These are phyloP conservation scores for Hedya salicella DNA, from an alignment of 2,888 invertebrate species.

Conservation along the genomic window DNA sequence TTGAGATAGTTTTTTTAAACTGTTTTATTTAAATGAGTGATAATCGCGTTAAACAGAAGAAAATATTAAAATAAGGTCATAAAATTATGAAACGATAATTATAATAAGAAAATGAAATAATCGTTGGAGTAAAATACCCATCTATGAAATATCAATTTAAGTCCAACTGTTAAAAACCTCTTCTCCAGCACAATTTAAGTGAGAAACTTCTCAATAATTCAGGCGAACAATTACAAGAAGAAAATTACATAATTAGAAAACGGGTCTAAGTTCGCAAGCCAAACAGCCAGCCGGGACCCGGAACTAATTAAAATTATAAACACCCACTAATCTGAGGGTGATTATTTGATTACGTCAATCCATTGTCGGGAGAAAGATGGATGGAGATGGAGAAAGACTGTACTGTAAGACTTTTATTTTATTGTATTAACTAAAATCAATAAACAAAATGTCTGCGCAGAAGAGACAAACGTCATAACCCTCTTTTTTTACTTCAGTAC, in stretches of 20 bases:
- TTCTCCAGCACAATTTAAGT: slow-evolving; percentile 15
- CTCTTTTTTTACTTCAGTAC: too few species aligned
- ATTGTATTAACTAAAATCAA: too few species aligned
- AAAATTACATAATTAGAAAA: slow-evolving; percentile 24
- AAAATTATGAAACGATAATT: too few species aligned
- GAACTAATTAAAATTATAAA: slow-evolving; percentile 65
- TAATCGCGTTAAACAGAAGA: too few species aligned
- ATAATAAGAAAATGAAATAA: too few species aligned
- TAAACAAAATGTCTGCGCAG: too few species aligned
- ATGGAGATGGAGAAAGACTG: slow-evolving; percentile 15
- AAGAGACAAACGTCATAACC: too few species aligned
- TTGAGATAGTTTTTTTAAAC: too few species aligned
- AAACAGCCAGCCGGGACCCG: slow-evolving; percentile 32
- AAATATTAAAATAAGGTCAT: too few species aligned
- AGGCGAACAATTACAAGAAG: slow-evolving; percentile 26
- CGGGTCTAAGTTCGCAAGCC: slow-evolving; percentile 27
- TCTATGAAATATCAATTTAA: slow-evolving; percentile 29
- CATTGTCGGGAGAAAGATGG: slow-evolving; percentile 31
- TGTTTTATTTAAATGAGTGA: too few species aligned
- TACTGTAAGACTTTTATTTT: neutral
- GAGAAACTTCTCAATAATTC: slow-evolving; percentile 34
- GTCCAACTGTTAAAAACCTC: slow-evolving; percentile 20
- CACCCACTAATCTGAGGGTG: slow-evolving; percentile 55
- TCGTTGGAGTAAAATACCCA: too few species aligned
- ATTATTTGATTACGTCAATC: slow-evolving; percentile 54